Evolutionary conservation across 2,113 vertebrate species (phyloP).

Genomic region (Hemichromis elongatus): DNA sequence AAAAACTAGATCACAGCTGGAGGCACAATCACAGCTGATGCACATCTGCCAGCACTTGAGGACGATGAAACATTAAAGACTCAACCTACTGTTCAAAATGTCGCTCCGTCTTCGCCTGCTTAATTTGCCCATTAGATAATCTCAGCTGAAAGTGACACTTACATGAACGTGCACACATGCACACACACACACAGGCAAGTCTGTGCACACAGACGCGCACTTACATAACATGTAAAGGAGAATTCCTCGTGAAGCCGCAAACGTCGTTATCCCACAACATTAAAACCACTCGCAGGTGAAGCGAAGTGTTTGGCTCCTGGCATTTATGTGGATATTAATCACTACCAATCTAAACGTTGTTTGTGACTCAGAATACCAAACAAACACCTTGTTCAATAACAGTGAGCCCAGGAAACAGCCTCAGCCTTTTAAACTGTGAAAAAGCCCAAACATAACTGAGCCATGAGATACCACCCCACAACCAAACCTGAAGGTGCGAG

Average conservation of each 20-base stretch:
- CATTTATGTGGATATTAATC: neutral
- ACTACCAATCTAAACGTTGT: neutral
- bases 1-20: conserved; percentile 27
- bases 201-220: neutral
- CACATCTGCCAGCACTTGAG: conserved; percentile 5
- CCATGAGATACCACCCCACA: neutral
- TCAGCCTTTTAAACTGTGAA: neutral
- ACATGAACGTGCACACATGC: neutral
- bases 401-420: neutral
- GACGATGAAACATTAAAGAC: neutral
- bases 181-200: neutral
- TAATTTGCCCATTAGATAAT: conserved; percentile 48
- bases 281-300: neutral
- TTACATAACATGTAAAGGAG: conserved; percentile 26
- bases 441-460: neutral
- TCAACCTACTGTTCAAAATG: neutral
- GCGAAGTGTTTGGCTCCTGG: neutral
- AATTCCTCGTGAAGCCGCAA: neutral
- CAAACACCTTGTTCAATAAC: neutral
- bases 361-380: neutral
- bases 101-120: neutral
- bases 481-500: neutral
- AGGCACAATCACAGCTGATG: conserved; percentile 2
- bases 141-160: neutral
- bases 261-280: neutral